Percentiles rank a stretch among this genome's conserved stretches.
Conservation (phyloP, 2,797 vertebrate species). For the Micromesistius poutassou region DNA sequence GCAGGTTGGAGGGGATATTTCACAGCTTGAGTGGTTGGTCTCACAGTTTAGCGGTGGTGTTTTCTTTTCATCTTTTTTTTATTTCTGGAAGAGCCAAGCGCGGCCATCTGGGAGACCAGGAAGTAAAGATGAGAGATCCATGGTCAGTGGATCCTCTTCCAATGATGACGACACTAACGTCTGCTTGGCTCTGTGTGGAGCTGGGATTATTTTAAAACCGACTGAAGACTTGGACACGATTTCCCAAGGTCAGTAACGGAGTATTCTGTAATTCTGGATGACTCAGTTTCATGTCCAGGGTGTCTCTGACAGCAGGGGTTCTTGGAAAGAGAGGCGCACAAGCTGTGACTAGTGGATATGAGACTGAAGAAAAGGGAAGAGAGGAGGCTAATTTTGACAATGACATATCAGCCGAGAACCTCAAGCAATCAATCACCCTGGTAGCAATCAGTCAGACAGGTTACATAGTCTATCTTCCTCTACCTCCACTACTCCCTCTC, state of each 20-base stretch:
- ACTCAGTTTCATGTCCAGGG: background rate
- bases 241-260: background rate
- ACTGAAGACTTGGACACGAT: background rate
- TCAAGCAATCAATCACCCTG: background rate
- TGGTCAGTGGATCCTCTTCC: background rate
- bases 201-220: background rate
- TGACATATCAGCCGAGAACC: background rate
- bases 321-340: no score
- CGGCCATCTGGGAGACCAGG: background rate
- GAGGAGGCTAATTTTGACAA: background rate
- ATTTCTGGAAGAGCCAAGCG: background rate
- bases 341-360: no score
- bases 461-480: no score
- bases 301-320: background rate
- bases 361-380: background rate
- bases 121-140: background rate
- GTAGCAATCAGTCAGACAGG: background rate
- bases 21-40: background rate
- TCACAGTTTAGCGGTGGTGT: background rate
- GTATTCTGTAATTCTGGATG: conserved; percentile 1
- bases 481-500: background rate
- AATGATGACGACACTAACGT: background rate
- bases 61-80: background rate
- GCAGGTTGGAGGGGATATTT: background rate
- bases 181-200: background rate